phyloP scores from a whole-genome alignment of 2,888 invertebrate species.

The Conops quadrifasciatus region DNA sequence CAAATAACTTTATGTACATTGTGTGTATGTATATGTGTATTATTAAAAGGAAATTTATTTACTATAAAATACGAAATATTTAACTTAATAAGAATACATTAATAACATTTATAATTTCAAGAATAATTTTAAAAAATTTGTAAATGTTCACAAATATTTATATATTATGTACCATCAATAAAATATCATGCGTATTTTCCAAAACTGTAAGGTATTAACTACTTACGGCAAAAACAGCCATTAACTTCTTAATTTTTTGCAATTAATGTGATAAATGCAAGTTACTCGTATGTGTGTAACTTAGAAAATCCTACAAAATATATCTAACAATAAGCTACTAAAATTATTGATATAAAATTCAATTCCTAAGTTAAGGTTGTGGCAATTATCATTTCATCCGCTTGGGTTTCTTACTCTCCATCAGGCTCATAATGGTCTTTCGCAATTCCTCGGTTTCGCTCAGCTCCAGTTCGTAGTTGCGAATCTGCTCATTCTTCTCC shows the following conservation, averaged over 20 bases:
- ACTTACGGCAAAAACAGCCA: too few relatives aligned
- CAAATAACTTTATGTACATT: neutral
- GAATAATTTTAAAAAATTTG: neutral
- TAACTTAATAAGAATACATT: neutral
- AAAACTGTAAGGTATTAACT: too few relatives aligned
- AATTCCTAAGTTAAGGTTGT: neutral
- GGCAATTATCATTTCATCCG: conserved; percentile 48
- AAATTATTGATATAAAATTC: conserved; percentile 26
- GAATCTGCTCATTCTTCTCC: conserved; percentile 61
- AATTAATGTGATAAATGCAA: neutral
- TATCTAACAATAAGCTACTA: neutral
- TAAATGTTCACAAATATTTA: neutral
- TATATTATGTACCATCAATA: neutral
- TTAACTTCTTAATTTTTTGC: too few relatives aligned
- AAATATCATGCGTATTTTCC: conserved; percentile 1
- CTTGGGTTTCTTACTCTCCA: conserved; percentile 64
- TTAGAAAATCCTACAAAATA: neutral
- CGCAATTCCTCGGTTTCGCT: conserved; percentile 63
- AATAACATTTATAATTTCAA: neutral
- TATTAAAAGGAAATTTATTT: conserved; percentile 2
- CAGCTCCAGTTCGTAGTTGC: conserved; percentile 58
- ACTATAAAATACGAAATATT: conserved; percentile 4
- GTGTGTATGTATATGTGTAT: too few relatives aligned
- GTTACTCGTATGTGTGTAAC: neutral
- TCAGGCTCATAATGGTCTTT: conserved; percentile 62